Percentiles rank a stretch among this genome's conserved stretches.
Conservation (phyloP, 2,888 invertebrate species). For the Tillus elongatus region DNA sequence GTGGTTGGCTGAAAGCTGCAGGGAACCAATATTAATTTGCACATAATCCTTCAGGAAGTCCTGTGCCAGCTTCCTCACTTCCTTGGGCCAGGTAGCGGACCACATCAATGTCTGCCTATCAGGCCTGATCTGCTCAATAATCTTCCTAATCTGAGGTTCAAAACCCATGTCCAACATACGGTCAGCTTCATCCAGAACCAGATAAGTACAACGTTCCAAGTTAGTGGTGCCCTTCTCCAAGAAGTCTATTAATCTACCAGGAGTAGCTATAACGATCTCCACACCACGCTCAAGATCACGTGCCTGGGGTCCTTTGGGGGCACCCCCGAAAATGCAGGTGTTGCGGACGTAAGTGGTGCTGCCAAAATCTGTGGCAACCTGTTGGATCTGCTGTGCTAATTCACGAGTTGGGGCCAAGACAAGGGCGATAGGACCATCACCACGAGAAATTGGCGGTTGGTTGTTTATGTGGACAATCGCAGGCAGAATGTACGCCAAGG, state of each 20-base stretch:
- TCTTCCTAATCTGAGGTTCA: slow-evolving; percentile 87
- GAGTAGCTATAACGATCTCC: slow-evolving; percentile 79
- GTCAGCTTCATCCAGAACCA: slow-evolving; percentile 87
- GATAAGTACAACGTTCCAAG: slow-evolving; percentile 66
- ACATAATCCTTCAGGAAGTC: slow-evolving; percentile 84
- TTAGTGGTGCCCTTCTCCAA: slow-evolving; percentile 62
- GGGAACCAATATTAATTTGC: slow-evolving; percentile 82
- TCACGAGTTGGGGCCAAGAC: slow-evolving; percentile 70
- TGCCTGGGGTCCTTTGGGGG: slow-evolving; percentile 74
- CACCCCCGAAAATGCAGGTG: slow-evolving; percentile 85
- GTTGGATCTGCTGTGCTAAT: slow-evolving; percentile 69
- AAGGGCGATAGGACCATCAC: slow-evolving; percentile 74
- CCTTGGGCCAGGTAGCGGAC: slow-evolving; percentile 97
- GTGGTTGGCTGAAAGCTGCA: slow-evolving; percentile 80
- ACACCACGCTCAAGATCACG: slow-evolving; percentile 63
- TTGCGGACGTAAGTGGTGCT: slow-evolving; percentile 66
- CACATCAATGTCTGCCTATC: slow-evolving; percentile 94
- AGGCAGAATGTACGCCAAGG: slow-evolving; percentile 66
- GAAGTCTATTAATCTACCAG: slow-evolving; percentile 75
- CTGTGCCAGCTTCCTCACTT: slow-evolving; percentile 80
- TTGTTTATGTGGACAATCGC: slow-evolving; percentile 78
- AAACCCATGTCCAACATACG: slow-evolving; percentile 96
- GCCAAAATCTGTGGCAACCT: slow-evolving; percentile 77
- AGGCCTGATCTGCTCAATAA: slow-evolving; percentile 82
- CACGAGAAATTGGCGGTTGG: slow-evolving; percentile 63